Base-by-base conservation (phyloP, 1,140 invertebrate species). In the Arctopsyche grandis region DNA sequence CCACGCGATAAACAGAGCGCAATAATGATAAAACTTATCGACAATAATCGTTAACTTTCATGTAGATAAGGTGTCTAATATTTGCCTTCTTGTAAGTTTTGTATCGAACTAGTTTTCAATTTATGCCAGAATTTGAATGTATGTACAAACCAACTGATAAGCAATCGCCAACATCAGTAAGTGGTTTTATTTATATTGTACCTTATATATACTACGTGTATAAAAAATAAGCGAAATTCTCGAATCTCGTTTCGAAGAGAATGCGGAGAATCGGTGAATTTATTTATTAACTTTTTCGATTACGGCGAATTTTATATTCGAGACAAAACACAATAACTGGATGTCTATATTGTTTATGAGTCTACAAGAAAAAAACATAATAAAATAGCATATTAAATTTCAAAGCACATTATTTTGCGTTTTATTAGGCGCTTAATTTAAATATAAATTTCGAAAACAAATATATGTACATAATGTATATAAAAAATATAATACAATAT, bases 241-340 rank as follows among this genome's bases (percentile, higher is more conserved):
- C 48, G 48, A 14, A 19, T 52, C 16, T 52, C 48, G n/a, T n/a
- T n/a, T n/a, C n/a, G n/a, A n/a, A n/a, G n/a, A n/a, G n/a, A n/a
- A n/a, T n/a, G 4, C 48, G 29, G 29, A 38, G n/a, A n/a, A n/a
- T 7, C 29, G 29, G 3, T 38, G 24, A 66, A 66, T 29, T 66
- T 22, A 66, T 66, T 66, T 66, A 66, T 66, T 66, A 66, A 66
- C 63, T 66, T 66, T 66, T 66, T 66, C 63, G 63, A 66, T 66
- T 66, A 66, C 14, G 24, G 3, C 21, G 63, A 66, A 66, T 52
- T 52, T 52, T 52, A 52, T 52, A 52, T 66, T 66, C 63, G 24
- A 24, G 24, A 66, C 22, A 26, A 24, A 66, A 24, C 24, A 24
- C 24, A 66, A 66, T 24, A 66, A 66, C 22, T 16, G 48, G 16